phyloP scores from a whole-genome alignment of 2,888 invertebrate species.

The Hermodice carunculata region DNA sequence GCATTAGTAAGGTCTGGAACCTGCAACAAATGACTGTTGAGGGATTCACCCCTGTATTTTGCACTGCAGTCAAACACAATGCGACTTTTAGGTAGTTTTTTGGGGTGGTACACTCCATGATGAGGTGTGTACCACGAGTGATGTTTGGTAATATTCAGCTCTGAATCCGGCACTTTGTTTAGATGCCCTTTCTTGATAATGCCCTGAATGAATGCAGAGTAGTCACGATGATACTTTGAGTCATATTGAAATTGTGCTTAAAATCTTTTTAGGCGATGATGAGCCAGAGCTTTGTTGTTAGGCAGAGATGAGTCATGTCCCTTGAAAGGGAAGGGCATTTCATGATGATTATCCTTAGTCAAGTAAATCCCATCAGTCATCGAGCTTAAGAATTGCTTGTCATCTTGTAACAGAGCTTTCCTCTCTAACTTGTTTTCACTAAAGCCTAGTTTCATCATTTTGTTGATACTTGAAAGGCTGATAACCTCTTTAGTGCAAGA shows the following conservation, averaged over 20 bases:
- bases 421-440: background rate
- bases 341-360: slow-evolving; percentile 12
- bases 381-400: background rate
- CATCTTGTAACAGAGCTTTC: background rate
- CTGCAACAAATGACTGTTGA: slow-evolving; percentile 24
- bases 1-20: slow-evolving; percentile 31
- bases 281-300: slow-evolving; percentile 16
- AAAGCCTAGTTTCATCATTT: too few species aligned
- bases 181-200: slow-evolving; percentile 14
- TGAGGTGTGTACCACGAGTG: slow-evolving; percentile 37
- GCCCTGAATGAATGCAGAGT: slow-evolving; percentile 11
- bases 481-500: too few species aligned
- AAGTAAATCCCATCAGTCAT: background rate
- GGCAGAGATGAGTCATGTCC: background rate
- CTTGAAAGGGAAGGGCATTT: slow-evolving; percentile 23
- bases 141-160: too few species aligned
- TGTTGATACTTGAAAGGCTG: too few species aligned
- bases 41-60: slow-evolving; percentile 5
- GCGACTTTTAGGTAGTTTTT: slow-evolving; percentile 25
- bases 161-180: background rate
- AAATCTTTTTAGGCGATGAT: background rate
- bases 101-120: slow-evolving; percentile 32
- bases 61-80: slow-evolving; percentile 31
- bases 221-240: slow-evolving; percentile 5
- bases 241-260: slow-evolving; percentile 7